A percentile compares a stretch with the other conserved stretches of the same genome.
Conservation (phyloP, 2,113 vertebrate species). For the Notothenia coriiceps region DNA sequence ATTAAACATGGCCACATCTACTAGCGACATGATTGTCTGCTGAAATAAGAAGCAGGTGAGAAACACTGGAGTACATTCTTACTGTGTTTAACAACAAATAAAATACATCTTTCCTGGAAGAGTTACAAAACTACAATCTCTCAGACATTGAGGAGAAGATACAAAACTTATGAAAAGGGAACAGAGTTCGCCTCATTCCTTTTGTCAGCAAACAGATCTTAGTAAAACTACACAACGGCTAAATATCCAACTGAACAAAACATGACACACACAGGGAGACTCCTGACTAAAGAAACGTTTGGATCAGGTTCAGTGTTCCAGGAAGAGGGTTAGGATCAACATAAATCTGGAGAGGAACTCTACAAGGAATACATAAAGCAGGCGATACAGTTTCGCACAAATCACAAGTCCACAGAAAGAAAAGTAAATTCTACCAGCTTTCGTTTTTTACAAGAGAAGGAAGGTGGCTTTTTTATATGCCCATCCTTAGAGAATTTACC, state of each 20-base stretch:
- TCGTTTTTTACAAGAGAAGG: conserved; percentile 81
- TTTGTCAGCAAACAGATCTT: conserved; percentile 64
- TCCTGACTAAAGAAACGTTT: conserved; percentile 71
- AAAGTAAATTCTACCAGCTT: conserved; percentile 80
- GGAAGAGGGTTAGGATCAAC: conserved; percentile 71
- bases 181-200: conserved; percentile 19
- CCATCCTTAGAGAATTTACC: conserved; percentile 20
- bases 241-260: conserved; percentile 53
- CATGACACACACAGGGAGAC: conserved; percentile 81
- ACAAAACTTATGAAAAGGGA: conserved; percentile 54
- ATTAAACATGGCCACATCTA: conserved; percentile 46
- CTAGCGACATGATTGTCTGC: conserved; percentile 72
- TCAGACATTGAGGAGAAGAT: conserved; percentile 47
- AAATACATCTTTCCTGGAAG: conserved; percentile 51
- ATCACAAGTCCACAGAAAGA: conserved; percentile 74
- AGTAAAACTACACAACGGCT: conserved; percentile 52
- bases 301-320: conserved; percentile 72
- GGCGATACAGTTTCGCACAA: conserved; percentile 49
- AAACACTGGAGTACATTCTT: conserved; percentile 71
- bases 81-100: conserved; percentile 38
- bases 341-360: conserved; percentile 70
- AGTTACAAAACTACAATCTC: conserved; percentile 71
- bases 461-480: conserved; percentile 81
- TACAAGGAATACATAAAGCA: conserved; percentile 63
- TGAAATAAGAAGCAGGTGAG: conserved; percentile 62